A percentile compares a stretch with the other conserved stretches of the same genome.
Conservation (phyloP, 2,113 vertebrate species). For the Lycaon pictus region DNA sequence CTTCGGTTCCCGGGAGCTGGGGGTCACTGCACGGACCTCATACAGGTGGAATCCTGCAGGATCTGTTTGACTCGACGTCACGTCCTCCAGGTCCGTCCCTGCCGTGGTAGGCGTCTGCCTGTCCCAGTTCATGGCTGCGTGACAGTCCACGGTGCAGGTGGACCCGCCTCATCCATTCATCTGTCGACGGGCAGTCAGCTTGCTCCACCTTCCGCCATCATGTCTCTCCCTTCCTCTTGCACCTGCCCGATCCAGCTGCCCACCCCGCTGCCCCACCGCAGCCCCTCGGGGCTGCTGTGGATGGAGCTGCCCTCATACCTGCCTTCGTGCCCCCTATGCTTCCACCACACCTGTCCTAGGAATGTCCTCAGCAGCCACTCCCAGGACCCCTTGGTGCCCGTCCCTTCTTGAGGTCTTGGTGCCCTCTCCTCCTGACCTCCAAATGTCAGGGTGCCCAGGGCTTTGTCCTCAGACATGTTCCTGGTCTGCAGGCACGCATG, state of each 20-base stretch:
- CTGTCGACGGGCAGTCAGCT: too few relatives aligned
- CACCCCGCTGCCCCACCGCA: accelerated
- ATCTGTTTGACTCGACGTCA: neutral
- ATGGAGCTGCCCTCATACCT: neutral
- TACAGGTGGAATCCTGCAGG: neutral
- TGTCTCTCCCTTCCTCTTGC: too few relatives aligned
- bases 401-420: neutral
- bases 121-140: neutral
- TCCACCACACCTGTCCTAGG: neutral
- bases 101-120: neutral
- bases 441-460: neutral
- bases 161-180: neutral
- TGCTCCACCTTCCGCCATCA: too few relatives aligned
- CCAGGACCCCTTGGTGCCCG: neutral
- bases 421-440: neutral
- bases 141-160: accelerated
- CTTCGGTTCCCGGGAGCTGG: neutral
- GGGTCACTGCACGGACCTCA: accelerated
- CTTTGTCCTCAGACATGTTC: neutral
- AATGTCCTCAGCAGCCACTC: accelerated
- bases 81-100: neutral
- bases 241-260: neutral
- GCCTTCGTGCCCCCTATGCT: neutral
- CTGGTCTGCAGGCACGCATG: neutral
- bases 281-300: neutral